Base-by-base conservation (phyloP, 1,140 invertebrate species). In the Drosophila pachea region DNA sequence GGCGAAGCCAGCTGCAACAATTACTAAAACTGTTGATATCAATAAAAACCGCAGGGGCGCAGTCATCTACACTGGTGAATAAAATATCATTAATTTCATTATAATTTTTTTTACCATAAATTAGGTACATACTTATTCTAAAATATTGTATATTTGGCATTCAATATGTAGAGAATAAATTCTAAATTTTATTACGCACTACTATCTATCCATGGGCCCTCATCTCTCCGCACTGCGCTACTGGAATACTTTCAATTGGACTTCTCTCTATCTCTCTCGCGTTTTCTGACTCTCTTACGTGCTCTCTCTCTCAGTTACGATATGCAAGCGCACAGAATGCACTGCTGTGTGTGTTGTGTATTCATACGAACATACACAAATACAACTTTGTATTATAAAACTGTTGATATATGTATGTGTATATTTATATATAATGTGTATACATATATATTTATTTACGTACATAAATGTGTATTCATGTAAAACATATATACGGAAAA, bases 11-110 rank as follows among this genome's bases (percentile, higher is more conserved):
- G 77, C 78, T 82, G 70, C 49, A 56, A 56, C 64, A 55, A 66
- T 67, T 67, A 76, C 74, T 65, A 68, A 73, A 83, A 78, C 78
- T 79, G 81, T 84, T 84, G 81, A 84, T 76, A 72, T 62, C 67
- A 52, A 48, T 40, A 64, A 63, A 32, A 59, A 0, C 1, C 12
- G 38, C 78, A 75, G 76, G 75, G 16, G 54, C 76, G 78, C 7
- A 71, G 4, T 29, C 22, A n/a, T 22, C 9, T 16, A 29, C 22
- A 22, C 22, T 22, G 22, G 1, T 22, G 22, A 22, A 22, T 22
- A 22, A 22, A 22, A 22, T 22, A 22, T 22, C 22, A 22, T 22
- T 22, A 22, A 22, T 22, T 22, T 22, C 22, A 22, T 22, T 22
- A 22, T 22, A 22, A 22, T 2, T 22, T 2, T 22, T 2, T 22